Evolutionary conservation across 2,888 invertebrate genomes (phyloP), one percentile per base, ranked within the genome.

Genomic region (Eurytoma californica): DNA sequence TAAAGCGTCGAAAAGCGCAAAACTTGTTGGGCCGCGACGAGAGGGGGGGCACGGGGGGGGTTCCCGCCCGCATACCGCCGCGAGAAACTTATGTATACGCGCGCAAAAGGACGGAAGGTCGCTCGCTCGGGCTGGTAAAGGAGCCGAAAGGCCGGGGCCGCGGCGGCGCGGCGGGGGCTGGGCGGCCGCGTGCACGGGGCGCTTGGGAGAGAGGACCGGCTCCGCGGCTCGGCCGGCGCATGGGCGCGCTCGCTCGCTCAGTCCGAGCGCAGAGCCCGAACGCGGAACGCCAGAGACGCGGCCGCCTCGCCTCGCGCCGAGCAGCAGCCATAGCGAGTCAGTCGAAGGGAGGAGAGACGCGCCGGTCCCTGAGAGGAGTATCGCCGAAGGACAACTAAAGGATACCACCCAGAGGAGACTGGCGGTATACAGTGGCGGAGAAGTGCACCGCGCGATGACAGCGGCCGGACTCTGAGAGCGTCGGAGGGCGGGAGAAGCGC

Each of bases 181-280:
- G 28, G 47, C 39, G 65, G 28, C 57, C 72, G 58, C 65, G 24
- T 47, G 47, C 30, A 61, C 53, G 3, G 47, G 18, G 65, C 69
- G 51, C 66, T 5, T 18, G 67, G 60, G 70, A n/a, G 63, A 61
- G 53, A 49, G n/a, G 24, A 20, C 16, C 14, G 39, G 39, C 39
- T 39, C 39, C 24, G 49, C 72, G 5, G 55, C 28, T 39, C 39
- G 39, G 9, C 39, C 39, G 39, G 39, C 39, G n/a, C 7, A 5
- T 51, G 20, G 3, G 58, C 20, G 24, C 69, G 24, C n/a, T 55
- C 68, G 57, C 53, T n/a, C 58, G 16, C 18, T 69, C 76, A 81
- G 81, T 81, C 69, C 73, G 69, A 79, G 76, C 72, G 72, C 77
- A 75, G 80, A 80, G 4, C 72, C 69, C 74, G 70, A 74, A 53